A percentile compares a stretch with the other conserved stretches of the same genome.
Conservation (phyloP, 1,140 invertebrate genomes). For the Lepidurus arcticus region DNA sequence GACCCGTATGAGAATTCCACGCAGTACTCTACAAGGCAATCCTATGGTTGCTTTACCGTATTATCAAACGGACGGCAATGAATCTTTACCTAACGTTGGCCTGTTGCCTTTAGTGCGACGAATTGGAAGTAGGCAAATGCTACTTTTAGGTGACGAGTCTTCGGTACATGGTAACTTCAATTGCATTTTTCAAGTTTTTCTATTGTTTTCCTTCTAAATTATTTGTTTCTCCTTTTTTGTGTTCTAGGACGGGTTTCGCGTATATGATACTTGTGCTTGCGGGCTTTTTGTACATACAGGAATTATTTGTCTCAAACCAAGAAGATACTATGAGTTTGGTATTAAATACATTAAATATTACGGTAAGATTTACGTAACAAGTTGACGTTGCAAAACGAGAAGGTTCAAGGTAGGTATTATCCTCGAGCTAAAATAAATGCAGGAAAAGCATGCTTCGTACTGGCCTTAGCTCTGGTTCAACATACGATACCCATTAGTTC, state of each 20-base stretch:
- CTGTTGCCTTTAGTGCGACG: conserved; percentile 27
- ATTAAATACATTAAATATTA: too few species aligned
- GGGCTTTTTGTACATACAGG: not conserved
- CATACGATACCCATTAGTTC: not conserved
- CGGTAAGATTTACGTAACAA: too few species aligned
- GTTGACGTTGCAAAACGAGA: too few species aligned
- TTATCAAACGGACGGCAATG: conserved; percentile 24
- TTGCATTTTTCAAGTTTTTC: not conserved
- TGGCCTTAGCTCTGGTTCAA: not conserved
- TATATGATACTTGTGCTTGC: not conserved
- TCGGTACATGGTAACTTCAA: conserved; percentile 29
- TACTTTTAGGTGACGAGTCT: conserved; percentile 31
- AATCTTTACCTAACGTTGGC: conserved; percentile 11
- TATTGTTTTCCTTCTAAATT: not conserved
- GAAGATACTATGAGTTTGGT: too few species aligned
- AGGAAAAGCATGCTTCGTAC: not conserved
- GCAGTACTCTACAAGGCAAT: not conserved
- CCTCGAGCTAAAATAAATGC: not conserved
- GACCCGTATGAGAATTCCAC: conserved; percentile 4
- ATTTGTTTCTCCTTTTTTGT: not conserved
- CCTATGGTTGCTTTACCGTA: not conserved
- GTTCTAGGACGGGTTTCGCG: not conserved
- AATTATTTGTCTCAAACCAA: too few species aligned
- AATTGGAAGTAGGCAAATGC: conserved; percentile 33
- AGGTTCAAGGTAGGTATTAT: not conserved